Evolutionary conservation across 2,113 vertebrate species (phyloP).

Genomic region (Vulpes ferrilata): DNA sequence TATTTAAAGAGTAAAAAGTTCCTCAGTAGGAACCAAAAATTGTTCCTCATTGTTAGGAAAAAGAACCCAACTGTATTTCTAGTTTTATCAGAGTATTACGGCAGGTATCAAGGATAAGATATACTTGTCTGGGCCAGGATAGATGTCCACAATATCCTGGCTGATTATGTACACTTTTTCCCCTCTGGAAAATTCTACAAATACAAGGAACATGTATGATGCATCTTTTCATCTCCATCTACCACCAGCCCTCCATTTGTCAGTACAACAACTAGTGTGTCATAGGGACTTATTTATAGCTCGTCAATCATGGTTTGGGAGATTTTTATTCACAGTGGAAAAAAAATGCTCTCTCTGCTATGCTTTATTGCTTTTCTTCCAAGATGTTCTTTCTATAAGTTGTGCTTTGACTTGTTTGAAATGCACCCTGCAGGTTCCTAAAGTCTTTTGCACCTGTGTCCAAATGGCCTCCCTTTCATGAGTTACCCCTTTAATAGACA

Average conservation of each 20-base stretch:
- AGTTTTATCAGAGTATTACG: background rate
- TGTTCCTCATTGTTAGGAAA: background rate
- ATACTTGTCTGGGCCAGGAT: background rate
- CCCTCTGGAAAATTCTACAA: background rate
- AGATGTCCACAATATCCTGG: background rate
- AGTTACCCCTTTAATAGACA: background rate
- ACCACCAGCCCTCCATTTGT: background rate
- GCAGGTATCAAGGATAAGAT: background rate
- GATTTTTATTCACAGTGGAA: background rate
- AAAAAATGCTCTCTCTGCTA: background rate
- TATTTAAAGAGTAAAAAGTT: constrained; percentile 11
- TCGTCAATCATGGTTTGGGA: background rate
- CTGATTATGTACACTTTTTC: background rate
- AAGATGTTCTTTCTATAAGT: background rate
- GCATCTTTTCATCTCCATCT: background rate
- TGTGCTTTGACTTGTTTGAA: background rate
- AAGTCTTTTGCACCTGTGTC: background rate
- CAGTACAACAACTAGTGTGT: background rate
- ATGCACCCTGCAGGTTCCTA: background rate
- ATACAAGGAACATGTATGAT: background rate
- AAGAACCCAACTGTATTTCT: background rate
- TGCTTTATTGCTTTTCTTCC: background rate
- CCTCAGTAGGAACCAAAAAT: background rate
- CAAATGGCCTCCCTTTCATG: background rate
- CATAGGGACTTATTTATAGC: background rate